phyloP scores from a whole-genome alignment of 2,888 invertebrate species.

The Aphodius sticticus region DNA sequence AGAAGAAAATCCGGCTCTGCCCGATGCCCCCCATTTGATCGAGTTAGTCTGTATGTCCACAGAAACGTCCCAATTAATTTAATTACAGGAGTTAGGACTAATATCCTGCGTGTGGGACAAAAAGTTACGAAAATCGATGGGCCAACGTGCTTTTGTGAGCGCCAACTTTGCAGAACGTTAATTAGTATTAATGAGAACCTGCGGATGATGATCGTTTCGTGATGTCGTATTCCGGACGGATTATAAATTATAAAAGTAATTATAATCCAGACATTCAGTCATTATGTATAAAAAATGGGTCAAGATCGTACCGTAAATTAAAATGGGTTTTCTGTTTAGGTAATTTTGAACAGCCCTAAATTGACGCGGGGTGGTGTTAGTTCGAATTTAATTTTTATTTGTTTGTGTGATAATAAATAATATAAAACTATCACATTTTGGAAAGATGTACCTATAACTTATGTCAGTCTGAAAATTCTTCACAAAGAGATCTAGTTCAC shows the following conservation, averaged over 20 bases:
- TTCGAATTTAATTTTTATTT: too few relatives aligned
- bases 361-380: neutral
- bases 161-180: neutral
- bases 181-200: neutral
- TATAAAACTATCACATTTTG: too few relatives aligned
- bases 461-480: too few relatives aligned
- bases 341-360: neutral
- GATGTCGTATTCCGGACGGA: neutral
- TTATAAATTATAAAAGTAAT: neutral
- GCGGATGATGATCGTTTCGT: neutral
- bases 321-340: neutral
- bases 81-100: neutral
- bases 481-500: too few relatives aligned
- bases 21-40: neutral
- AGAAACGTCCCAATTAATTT: constrained; percentile 4
- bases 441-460: too few relatives aligned
- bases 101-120: neutral
- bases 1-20: neutral
- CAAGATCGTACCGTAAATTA: neutral
- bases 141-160: neutral
- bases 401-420: too few relatives aligned
- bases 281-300: neutral
- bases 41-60: neutral
- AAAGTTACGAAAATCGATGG: neutral
- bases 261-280: neutral